Conservation (phyloP, 2,888 invertebrate genomes). For the Drosophila falleni region DNA sequence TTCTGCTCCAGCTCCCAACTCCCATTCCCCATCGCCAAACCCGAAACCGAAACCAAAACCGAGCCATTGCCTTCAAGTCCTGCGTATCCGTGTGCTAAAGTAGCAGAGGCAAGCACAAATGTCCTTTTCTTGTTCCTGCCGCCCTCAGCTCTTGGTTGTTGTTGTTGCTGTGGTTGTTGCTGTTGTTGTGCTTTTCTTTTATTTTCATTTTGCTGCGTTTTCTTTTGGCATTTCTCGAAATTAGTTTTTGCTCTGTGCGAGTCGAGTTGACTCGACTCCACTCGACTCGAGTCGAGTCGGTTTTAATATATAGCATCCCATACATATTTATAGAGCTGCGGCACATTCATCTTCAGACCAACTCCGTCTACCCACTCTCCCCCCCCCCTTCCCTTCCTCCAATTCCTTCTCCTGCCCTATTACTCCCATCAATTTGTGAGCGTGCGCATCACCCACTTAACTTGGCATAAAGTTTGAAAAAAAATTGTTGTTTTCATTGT, state of each 20-base stretch:
- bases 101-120: constrained; percentile 68
- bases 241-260: constrained; percentile 81
- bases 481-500: constrained; percentile 48
- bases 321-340: constrained; percentile 83
- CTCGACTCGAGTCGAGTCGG: constrained; percentile 74
- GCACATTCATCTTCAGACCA: constrained; percentile 81
- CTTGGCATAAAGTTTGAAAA: constrained; percentile 75
- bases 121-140: constrained; percentile 72
- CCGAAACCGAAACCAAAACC: constrained; percentile 21
- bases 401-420: constrained; percentile 15
- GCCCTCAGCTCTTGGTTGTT: constrained; percentile 38
- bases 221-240: constrained; percentile 83
- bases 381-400: not conserved
- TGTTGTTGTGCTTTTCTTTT: constrained; percentile 55
- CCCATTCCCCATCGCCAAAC: constrained; percentile 9
- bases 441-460: constrained; percentile 75
- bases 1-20: constrained; percentile 27
- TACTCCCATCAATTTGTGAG: constrained; percentile 22
- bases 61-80: constrained; percentile 17
- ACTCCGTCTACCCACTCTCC: constrained; percentile 19
- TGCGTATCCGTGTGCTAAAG: constrained; percentile 36
- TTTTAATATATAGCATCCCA: constrained; percentile 83
- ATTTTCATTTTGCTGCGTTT: constrained; percentile 75
- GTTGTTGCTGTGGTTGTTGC: constrained; percentile 6
- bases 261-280: constrained; percentile 43